Evolutionary conservation across 2,888 invertebrate species (phyloP), one percentile per base, ranked within the genome.

Genomic region (Ophion ellenae): DNA sequence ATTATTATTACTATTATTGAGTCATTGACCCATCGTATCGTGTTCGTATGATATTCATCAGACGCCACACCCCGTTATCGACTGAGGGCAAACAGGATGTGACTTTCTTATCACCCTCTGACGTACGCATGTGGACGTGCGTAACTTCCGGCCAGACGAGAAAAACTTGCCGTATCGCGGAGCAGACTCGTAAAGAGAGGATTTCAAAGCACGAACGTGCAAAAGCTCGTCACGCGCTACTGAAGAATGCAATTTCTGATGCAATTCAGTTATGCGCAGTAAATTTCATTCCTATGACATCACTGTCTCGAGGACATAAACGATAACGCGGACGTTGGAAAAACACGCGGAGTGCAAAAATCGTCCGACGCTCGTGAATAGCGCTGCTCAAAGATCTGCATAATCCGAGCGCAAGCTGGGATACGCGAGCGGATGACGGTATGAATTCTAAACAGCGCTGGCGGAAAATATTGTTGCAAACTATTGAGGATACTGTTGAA

Each of bases 21-120:
- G 73, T 63, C 80, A 66, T 80, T 57, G 73, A 63, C 73, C 71
- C n/a, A 14, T 24, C 24, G 64, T 73, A 17, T 73, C 73, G 80
- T 57, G 80, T 64, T 57, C 36, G 57, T 40, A 57, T 59, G 66
- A 81, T 17, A 61, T 77, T 80, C 57, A 64, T 59, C 77, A 74
- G 64, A 74, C 28, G 69, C 81, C 71, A 74, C 84, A 77, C 81
- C 81, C 69, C 63, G 57, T 63, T 32, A 63, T 78, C 45, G 78
- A 75, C 74, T 85, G 45, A 63, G 53, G 69, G 67, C 47, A 74
- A 53, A 28, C 45, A 36, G 45, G 36, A 57, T 61, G 47, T 45
- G 78, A 59, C 74, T 67, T 75, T 75, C 45, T 24, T 69, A 20
- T 80, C 59, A 77, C 57, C n/a, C 24, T 36, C n/a, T 47, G 40